A percentile compares a stretch with the other conserved stretches of the same genome.
Conservation (phyloP, 1,140 invertebrate genomes). For the Wasmannia auropunctata region DNA sequence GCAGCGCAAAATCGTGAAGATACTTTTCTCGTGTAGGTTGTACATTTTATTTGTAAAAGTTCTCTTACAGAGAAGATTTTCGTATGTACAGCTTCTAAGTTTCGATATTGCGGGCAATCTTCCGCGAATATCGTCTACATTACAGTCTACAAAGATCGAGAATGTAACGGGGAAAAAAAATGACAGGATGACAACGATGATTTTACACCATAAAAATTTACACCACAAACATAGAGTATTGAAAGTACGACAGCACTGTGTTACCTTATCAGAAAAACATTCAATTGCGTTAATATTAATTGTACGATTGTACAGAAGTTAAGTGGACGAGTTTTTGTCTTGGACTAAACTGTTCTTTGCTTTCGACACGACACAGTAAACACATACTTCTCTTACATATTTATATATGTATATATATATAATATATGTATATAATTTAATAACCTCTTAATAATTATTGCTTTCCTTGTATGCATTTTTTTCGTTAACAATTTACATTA, state of each 20-base stretch:
- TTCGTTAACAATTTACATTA: background rate
- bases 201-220: background rate
- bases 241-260: background rate
- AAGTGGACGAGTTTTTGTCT: background rate
- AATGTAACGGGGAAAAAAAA: background rate
- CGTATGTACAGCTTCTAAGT: conserved; percentile 13
- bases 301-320: conserved; percentile 3
- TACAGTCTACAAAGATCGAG: too few relatives aligned
- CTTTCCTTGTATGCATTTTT: background rate
- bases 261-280: background rate
- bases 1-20: background rate
- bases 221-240: conserved; percentile 1
- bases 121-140: background rate
- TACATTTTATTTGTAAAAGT: conserved; percentile 42
- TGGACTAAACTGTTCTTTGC: background rate
- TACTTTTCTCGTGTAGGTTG: conserved; percentile 7
- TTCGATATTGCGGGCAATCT: background rate
- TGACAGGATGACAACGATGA: background rate
- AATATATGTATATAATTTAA: too few relatives aligned
- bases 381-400: background rate
- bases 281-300: conserved; percentile 19
- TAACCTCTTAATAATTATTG: background rate
- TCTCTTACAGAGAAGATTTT: conserved; percentile 6
- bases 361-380: background rate
- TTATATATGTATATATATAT: background rate